phyloP scores from a whole-genome alignment of 2,113 vertebrate species.

The Falcunculus frontatus region DNA sequence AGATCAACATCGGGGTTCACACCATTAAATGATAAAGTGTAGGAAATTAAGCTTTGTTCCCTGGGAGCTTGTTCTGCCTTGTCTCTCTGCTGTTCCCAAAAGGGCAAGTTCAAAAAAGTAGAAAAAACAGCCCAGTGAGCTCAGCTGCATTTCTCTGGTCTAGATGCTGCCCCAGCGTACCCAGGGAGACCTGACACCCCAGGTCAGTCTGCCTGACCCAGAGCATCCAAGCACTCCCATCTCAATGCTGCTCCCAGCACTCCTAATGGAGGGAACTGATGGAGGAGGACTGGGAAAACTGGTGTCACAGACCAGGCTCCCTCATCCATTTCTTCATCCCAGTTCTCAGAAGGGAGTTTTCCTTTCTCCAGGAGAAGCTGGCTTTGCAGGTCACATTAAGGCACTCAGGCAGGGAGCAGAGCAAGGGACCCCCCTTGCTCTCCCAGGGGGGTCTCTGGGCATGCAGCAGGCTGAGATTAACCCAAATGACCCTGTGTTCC shows the following conservation, averaged over 20 bases:
- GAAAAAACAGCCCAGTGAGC: neutral
- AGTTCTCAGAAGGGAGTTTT: neutral
- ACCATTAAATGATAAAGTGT: neutral
- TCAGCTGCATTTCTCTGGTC: neutral
- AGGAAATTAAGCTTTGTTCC: neutral
- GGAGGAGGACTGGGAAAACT: neutral
- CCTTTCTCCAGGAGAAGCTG: neutral
- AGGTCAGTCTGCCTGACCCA: neutral
- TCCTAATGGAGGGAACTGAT: neutral
- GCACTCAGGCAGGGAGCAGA: neutral
- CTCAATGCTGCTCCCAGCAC: rapidly evolving
- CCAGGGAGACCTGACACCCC: neutral
- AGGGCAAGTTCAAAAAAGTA: neutral
- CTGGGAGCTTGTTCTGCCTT: neutral
- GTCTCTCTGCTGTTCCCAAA: neutral
- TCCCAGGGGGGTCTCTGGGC: neutral
- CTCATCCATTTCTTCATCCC: neutral
- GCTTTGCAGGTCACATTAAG: neutral
- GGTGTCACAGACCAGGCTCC: neutral
- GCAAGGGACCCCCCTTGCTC: neutral
- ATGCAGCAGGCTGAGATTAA: neutral
- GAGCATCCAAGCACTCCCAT: neutral
- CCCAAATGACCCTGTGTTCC: neutral
- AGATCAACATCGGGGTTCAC: neutral
- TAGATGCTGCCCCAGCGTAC: neutral